phyloP scores from a whole-genome alignment of 2,888 invertebrate genomes.

The Ariolimax columbianus region DNA sequence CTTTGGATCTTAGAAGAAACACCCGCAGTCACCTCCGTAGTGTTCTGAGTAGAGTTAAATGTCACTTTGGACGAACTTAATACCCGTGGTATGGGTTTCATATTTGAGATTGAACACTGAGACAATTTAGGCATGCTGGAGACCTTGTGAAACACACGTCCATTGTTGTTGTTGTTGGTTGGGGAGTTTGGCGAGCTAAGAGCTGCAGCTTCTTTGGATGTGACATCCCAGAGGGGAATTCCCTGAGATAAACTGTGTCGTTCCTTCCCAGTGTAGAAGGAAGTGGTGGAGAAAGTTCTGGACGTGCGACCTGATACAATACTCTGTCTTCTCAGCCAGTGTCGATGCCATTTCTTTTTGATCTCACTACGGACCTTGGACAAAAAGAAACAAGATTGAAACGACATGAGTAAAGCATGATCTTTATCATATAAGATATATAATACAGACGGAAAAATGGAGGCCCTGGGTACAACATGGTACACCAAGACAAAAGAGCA shows the following conservation, averaged over 20 bases:
- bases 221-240: background rate
- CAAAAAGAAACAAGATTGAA: background rate
- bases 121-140: constrained; percentile 42
- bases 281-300: constrained; percentile 46
- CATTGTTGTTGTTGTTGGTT: constrained; percentile 17
- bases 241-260: constrained; percentile 44
- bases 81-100: constrained; percentile 34
- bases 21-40: background rate
- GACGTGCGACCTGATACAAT: constrained; percentile 49
- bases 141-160: constrained; percentile 11
- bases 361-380: constrained; percentile 67
- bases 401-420: background rate
- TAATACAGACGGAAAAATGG: too few relatives aligned
- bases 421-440: too few relatives aligned
- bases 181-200: background rate
- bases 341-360: constrained; percentile 65
- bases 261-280: constrained; percentile 48
- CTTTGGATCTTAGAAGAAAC: background rate
- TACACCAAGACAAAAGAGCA: too few relatives aligned
- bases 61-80: constrained; percentile 40
- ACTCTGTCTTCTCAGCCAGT: constrained; percentile 58
- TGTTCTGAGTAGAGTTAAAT: background rate
- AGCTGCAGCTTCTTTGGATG: constrained; percentile 11
- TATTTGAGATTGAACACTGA: background rate
- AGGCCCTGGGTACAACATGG: too few relatives aligned